These are phyloP conservation scores for Antheraea mylitta DNA, from an alignment of 1,140 invertebrate species.

Conservation along the genomic window DNA sequence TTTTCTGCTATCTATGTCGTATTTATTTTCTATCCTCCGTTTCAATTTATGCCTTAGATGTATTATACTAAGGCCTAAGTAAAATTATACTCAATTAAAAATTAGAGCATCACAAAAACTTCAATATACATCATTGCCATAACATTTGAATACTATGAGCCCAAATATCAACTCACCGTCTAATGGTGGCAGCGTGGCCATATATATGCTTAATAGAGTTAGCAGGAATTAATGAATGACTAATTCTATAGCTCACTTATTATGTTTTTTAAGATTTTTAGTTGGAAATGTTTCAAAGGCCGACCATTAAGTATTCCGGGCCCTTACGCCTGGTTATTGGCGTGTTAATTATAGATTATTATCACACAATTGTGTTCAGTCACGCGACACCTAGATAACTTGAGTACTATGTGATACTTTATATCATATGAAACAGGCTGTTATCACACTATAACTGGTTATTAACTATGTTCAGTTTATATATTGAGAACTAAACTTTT, in stretches of 20 bases:
- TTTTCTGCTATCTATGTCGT: too few species aligned
- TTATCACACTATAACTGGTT: background rate
- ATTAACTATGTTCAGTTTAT: background rate
- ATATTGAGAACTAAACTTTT: background rate
- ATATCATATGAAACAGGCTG: background rate
- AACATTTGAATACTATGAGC: too few species aligned
- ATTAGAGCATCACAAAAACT: too few species aligned
- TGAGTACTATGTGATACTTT: background rate
- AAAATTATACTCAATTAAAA: too few species aligned
- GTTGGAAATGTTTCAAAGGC: background rate
- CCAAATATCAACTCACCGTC: background rate
- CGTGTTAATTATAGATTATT: conserved; percentile 10
- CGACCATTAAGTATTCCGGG: background rate
- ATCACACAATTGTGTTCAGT: conserved; percentile 11
- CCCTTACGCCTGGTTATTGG: conserved; percentile 1
- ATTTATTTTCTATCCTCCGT: too few species aligned
- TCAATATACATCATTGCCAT: too few species aligned
- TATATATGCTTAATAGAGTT: background rate
- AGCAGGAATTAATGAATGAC: background rate
- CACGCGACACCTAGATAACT: conserved; percentile 12
- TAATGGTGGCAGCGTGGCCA: background rate
- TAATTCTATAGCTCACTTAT: background rate
- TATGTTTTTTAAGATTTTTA: background rate
- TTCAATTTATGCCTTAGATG: too few species aligned
- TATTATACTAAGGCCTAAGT: too few species aligned